A percentile compares a stretch with the other conserved stretches of the same genome.
phyloP scores from a whole-genome alignment of 2,113 vertebrate species.

The Phalacrocorax pelagicus region DNA sequence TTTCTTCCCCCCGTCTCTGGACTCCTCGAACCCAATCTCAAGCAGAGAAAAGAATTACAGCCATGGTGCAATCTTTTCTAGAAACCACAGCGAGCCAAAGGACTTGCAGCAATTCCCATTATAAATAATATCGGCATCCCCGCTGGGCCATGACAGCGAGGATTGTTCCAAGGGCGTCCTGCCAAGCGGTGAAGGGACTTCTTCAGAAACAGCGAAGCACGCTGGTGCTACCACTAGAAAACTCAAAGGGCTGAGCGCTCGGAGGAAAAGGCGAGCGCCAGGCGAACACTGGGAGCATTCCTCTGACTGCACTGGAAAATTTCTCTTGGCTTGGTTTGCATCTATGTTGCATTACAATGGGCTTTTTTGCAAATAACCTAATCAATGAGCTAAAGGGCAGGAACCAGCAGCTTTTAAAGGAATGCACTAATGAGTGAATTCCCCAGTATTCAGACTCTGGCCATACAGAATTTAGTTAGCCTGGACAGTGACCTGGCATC shows the following conservation, averaged over 20 bases:
- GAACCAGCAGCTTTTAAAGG: not conserved
- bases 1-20: not conserved
- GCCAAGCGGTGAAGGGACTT: not conserved
- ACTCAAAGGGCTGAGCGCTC: not conserved
- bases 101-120: conserved; percentile 13
- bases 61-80: not conserved
- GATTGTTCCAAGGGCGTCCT: not conserved
- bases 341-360: not conserved
- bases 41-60: not conserved
- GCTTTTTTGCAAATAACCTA: not conserved
- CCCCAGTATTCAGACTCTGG: not conserved
- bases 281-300: not conserved
- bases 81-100: not conserved
- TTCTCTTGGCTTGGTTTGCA: not conserved
- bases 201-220: not conserved
- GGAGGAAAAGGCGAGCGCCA: not conserved
- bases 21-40: not conserved
- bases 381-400: conserved; percentile 25
- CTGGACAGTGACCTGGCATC: conserved; percentile 31
- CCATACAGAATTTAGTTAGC: not conserved
- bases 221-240: not conserved
- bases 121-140: conserved; percentile 26
- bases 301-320: not conserved
- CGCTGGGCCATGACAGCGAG: not conserved
- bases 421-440: conserved; percentile 44